Percentiles rank a stretch among this genome's conserved stretches.
Evolutionary conservation across 2,888 invertebrate genomes (phyloP).

Genomic region (Sminthurinus aureus): DNA sequence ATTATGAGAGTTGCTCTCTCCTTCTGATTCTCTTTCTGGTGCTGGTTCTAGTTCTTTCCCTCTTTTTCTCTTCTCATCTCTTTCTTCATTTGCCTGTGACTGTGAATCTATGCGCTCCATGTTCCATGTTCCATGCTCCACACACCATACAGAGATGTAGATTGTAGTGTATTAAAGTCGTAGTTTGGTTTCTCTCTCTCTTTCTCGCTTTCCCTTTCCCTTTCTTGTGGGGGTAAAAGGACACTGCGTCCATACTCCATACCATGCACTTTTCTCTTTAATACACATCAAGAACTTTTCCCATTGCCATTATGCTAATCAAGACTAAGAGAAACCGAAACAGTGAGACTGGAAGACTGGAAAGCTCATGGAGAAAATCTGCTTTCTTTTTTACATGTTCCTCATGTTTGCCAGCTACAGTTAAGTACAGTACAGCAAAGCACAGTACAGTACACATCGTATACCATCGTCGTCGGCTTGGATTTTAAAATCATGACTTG

Average conservation of each 20-base stretch:
- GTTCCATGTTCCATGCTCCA: neutral
- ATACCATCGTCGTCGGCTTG: conserved; percentile 29
- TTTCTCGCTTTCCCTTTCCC: neutral
- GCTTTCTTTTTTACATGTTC: conserved; percentile 49
- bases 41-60: neutral
- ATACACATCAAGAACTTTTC: conserved; percentile 55
- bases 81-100: neutral
- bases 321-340: conserved; percentile 40
- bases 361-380: conserved; percentile 36
- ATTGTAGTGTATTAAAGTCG: neutral
- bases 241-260: conserved; percentile 12
- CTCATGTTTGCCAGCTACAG: conserved; percentile 52
- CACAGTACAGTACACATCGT: neutral
- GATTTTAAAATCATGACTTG: conserved; percentile 46
- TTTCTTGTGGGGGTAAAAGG: neutral
- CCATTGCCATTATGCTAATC: conserved; percentile 61
- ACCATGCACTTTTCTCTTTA: conserved; percentile 12
- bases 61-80: neutral
- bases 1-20: conserved; percentile 39
- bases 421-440: neutral
- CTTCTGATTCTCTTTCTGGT: conserved; percentile 11
- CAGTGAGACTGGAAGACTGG: conserved; percentile 49
- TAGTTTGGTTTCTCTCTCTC: neutral
- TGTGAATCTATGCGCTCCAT: neutral
- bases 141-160: neutral